A percentile compares a stretch with the other conserved stretches of the same genome.
These are phyloP conservation scores for Clitarchus hookeri DNA, from an alignment of 2,888 invertebrate species.

Conservation along the genomic window DNA sequence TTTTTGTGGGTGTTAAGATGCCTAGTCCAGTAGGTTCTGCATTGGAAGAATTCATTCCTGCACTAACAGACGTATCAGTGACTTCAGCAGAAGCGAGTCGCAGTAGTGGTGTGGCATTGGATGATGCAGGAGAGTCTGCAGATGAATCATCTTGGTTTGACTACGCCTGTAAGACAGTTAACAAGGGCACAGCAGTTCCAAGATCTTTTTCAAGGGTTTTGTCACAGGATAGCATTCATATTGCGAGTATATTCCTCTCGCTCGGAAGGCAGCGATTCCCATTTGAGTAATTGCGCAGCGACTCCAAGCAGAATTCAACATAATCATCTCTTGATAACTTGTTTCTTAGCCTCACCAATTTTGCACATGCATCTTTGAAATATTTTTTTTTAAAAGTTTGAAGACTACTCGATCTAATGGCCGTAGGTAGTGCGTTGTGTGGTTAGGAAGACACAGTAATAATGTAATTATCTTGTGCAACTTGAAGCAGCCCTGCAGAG, in stretches of 20 bases:
- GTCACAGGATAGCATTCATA: slow-evolving; percentile 32
- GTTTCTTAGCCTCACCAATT: slow-evolving; percentile 29
- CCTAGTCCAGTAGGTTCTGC: background rate
- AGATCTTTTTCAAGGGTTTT: background rate
- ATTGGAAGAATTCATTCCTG: too few species aligned
- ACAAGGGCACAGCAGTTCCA: background rate
- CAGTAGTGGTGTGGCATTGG: background rate
- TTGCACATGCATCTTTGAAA: slow-evolving; percentile 41
- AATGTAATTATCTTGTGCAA: slow-evolving; percentile 45
- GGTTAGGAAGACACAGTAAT: slow-evolving; percentile 43
- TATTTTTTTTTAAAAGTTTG: slow-evolving; percentile 46
- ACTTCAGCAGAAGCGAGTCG: too few species aligned
- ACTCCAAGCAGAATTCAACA: background rate
- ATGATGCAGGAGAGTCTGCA: background rate
- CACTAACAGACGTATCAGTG: too few species aligned
- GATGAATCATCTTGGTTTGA: background rate
- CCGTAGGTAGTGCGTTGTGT: slow-evolving; percentile 43
- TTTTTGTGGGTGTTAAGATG: background rate
- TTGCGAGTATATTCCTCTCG: slow-evolving; percentile 41
- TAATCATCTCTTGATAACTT: background rate
- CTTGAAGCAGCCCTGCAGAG: slow-evolving; percentile 44
- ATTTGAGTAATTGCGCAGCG: slow-evolving; percentile 36
- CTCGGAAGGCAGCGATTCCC: slow-evolving; percentile 40
- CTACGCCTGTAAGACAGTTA: background rate
- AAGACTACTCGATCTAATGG: slow-evolving; percentile 40